These are phyloP conservation scores for Zaprionus africanus DNA, from an alignment of 1,140 invertebrate genomes.

Conservation along the genomic window DNA sequence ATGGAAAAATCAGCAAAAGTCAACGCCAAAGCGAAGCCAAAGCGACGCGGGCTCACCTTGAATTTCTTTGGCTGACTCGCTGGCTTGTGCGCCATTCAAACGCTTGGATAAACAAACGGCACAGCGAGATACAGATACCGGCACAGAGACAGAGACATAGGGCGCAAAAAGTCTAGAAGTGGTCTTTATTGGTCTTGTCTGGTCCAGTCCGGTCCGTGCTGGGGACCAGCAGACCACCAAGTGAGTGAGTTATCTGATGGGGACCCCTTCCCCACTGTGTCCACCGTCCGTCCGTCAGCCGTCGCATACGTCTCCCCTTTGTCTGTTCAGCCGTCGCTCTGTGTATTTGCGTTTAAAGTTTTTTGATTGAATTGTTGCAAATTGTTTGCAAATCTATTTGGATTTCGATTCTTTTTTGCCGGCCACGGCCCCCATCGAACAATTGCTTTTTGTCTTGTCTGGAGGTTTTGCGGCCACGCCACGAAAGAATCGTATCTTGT, in stretches of 20 bases:
- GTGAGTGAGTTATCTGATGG: slow-evolving; percentile 83
- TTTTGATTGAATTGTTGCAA: slow-evolving; percentile 83
- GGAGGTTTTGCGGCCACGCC: slow-evolving; percentile 74
- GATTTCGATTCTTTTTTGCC: slow-evolving; percentile 60
- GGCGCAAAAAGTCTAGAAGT: slow-evolving; percentile 67
- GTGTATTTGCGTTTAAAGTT: slow-evolving; percentile 82
- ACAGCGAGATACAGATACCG: slow-evolving; percentile 20
- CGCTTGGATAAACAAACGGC: slow-evolving; percentile 75
- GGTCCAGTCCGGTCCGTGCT: slow-evolving; percentile 30
- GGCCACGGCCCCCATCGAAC: slow-evolving; percentile 60
- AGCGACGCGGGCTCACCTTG: slow-evolving; percentile 62
- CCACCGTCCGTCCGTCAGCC: slow-evolving; percentile 6
- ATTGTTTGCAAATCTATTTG: slow-evolving; percentile 83
- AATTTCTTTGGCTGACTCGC: slow-evolving; percentile 60
- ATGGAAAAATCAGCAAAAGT: slow-evolving; percentile 11
- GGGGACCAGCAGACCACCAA: slow-evolving; percentile 63
- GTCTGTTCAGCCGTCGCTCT: slow-evolving; percentile 43
- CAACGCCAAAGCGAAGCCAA: slow-evolving; percentile 5
- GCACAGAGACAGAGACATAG: slow-evolving; percentile 49
- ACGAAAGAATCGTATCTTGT: slow-evolving; percentile 26
- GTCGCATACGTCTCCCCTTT: slow-evolving; percentile 17
- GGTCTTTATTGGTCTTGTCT: slow-evolving; percentile 51
- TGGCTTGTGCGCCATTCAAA: slow-evolving; percentile 67
- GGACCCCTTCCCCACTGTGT: slow-evolving; percentile 6
- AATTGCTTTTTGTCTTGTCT: slow-evolving; percentile 81